Percentiles rank a stretch among this genome's conserved stretches.
These are phyloP conservation scores for Eubucco bourcierii DNA, from an alignment of 2,113 vertebrate genomes.

Conservation along the genomic window DNA sequence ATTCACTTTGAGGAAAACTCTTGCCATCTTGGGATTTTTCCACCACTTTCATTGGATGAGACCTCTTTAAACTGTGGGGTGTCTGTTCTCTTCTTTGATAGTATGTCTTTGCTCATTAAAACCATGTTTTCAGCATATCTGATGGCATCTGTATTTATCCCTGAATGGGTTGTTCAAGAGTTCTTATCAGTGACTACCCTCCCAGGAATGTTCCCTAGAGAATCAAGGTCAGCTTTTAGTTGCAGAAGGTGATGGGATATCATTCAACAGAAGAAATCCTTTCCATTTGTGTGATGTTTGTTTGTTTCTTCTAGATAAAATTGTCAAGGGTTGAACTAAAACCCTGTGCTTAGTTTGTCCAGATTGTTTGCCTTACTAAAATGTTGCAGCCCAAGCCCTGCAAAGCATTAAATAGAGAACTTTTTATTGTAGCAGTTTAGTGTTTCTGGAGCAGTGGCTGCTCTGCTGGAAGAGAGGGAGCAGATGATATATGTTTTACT, in stretches of 20 bases:
- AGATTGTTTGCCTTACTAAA: neutral
- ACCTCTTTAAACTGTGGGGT: neutral
- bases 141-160: neutral
- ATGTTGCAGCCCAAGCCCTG: neutral
- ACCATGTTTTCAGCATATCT: rapidly evolving
- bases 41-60: neutral
- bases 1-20: neutral
- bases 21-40: neutral
- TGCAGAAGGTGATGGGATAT: neutral
- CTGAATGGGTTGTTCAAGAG: neutral
- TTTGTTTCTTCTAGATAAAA: slow-evolving; percentile 19
- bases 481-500: neutral
- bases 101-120: neutral
- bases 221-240: neutral
- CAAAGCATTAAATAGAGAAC: neutral
- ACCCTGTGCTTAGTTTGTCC: neutral
- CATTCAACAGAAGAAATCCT: slow-evolving; percentile 14
- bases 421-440: neutral
- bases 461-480: neutral
- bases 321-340: slow-evolving; percentile 12
- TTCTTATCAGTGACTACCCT: neutral
- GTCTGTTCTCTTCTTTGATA: neutral
- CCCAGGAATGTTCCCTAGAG: neutral
- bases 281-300: neutral
- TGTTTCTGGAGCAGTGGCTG: neutral